A percentile compares a stretch with the other conserved stretches of the same genome.
Evolutionary conservation across 2,797 vertebrate genomes (phyloP).

Genomic region (Pseudochirops corinnae): DNA sequence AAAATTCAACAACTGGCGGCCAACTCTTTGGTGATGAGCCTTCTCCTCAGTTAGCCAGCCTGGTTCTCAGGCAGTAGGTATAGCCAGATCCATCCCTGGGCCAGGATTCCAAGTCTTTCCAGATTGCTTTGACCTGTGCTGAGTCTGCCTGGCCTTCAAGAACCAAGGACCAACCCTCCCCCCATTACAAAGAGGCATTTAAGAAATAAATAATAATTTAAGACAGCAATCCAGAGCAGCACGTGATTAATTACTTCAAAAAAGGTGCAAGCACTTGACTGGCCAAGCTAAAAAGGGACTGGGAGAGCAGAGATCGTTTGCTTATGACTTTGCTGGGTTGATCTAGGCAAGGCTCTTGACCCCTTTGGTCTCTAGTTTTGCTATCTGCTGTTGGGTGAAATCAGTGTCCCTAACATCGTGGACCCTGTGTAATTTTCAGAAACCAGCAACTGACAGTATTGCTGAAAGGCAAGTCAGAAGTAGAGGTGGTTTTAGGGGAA

Average conservation of each 20-base stretch:
- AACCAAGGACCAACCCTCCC: neutral
- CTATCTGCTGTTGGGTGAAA: neutral
- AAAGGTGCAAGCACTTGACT: neutral
- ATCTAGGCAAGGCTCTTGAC: neutral
- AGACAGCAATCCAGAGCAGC: neutral
- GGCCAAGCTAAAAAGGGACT: too few species aligned
- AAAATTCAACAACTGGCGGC: neutral
- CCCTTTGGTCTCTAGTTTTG: neutral
- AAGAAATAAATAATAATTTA: neutral
- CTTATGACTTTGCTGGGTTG: neutral
- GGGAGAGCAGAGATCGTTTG: neutral
- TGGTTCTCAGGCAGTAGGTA: neutral
- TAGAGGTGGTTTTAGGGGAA: neutral
- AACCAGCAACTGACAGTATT: neutral
- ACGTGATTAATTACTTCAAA: neutral
- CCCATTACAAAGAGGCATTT: neutral
- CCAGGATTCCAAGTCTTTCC: neutral
- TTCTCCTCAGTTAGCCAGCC: neutral
- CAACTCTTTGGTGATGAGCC: neutral
- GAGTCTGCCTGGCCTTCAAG: neutral
- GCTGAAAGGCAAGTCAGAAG: neutral
- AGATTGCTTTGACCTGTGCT: neutral
- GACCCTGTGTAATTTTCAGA: neutral
- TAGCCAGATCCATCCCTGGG: neutral
- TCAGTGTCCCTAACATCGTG: neutral